phyloP scores from a whole-genome alignment of 2,113 vertebrate species.

The Leptocoma aspasia region DNA sequence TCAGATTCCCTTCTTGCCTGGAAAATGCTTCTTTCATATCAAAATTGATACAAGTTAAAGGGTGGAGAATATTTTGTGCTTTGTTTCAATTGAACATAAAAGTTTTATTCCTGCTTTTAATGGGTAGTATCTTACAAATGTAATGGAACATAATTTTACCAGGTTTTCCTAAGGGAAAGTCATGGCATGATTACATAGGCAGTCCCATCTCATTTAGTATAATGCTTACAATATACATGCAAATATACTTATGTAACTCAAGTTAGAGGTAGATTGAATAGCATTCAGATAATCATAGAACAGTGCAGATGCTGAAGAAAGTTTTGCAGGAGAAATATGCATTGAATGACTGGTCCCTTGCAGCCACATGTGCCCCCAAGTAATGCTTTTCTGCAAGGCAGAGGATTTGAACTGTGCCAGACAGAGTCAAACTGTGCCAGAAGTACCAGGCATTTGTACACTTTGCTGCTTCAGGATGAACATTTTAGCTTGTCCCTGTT shows the following conservation, averaged over 20 bases:
- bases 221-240: constrained; percentile 35
- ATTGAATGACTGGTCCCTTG: not conserved
- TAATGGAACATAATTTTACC: constrained; percentile 67
- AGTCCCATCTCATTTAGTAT: constrained; percentile 33
- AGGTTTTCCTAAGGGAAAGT: constrained; percentile 51
- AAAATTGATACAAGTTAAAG: constrained; percentile 44
- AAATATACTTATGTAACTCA: not conserved
- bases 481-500: not conserved
- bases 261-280: constrained; percentile 11
- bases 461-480: not conserved
- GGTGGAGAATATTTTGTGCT: constrained; percentile 40
- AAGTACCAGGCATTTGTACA: rapidly evolving
- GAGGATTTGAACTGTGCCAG: not conserved
- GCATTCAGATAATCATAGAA: not conserved
- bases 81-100: constrained; percentile 61
- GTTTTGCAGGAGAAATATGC: not conserved
- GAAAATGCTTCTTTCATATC: constrained; percentile 39
- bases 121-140: constrained; percentile 61
- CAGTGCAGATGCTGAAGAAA: not conserved
- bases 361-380: not conserved
- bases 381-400: not conserved
- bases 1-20: constrained; percentile 1
- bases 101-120: constrained; percentile 67
- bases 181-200: constrained; percentile 17
- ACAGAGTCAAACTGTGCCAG: not conserved